These are phyloP conservation scores for Masticophis lateralis DNA, from an alignment of 2,797 vertebrate species.

Conservation along the genomic window DNA sequence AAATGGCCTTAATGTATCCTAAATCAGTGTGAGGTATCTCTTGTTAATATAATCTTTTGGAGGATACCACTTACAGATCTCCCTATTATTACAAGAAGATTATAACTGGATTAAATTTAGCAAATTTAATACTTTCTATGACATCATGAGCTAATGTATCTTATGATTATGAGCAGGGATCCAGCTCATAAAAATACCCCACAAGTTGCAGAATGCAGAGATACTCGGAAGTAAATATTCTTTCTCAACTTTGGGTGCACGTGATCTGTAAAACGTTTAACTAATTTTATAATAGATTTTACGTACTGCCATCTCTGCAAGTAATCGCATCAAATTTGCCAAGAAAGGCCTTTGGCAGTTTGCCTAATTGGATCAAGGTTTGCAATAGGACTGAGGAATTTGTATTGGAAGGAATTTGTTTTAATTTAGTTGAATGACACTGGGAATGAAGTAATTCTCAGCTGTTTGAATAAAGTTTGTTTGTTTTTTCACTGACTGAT, in stretches of 20 bases:
- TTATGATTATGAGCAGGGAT: too few relatives aligned
- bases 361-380: too few relatives aligned
- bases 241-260: neutral
- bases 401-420: too few relatives aligned
- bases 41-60: neutral
- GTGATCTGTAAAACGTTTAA: neutral
- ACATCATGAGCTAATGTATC: neutral
- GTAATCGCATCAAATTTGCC: neutral
- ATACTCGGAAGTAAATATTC: neutral
- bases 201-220: neutral
- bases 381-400: too few relatives aligned
- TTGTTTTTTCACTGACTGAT: too few relatives aligned
- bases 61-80: neutral
- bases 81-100: neutral
- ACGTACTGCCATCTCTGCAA: conserved; percentile 7
- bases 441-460: too few relatives aligned
- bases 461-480: too few relatives aligned
- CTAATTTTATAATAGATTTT: neutral
- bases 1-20: neutral
- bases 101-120: neutral
- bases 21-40: neutral
- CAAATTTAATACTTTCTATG: neutral
- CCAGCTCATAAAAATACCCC: neutral
- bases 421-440: too few relatives aligned
- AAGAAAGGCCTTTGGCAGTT: too few relatives aligned